Evolutionary conservation across 2,888 invertebrate species (phyloP).

Genomic region (Trichopoda pennipes): DNA sequence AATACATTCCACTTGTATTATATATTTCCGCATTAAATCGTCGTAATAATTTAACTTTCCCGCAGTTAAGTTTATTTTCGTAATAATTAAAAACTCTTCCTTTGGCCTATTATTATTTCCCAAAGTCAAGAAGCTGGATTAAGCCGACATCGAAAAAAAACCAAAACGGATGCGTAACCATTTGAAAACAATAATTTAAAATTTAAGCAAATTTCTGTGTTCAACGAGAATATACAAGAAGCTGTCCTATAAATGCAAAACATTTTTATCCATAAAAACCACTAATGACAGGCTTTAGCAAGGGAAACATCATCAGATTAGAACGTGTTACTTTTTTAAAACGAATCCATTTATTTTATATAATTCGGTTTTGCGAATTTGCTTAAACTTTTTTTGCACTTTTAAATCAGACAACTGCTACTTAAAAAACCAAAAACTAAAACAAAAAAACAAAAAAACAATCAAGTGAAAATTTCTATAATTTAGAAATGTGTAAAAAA

Average conservation of each 20-base stretch:
- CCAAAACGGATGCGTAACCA: constrained; percentile 66
- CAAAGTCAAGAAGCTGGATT: constrained; percentile 1
- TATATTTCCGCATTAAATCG: not conserved
- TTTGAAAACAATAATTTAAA: constrained; percentile 66
- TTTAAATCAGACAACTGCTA: constrained; percentile 49
- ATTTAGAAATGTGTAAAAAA: constrained; percentile 73
- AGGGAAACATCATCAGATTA: constrained; percentile 65
- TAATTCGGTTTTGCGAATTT: not conserved
- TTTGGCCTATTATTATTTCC: not conserved
- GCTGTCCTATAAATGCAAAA: constrained; percentile 40
- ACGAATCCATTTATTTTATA: constrained; percentile 65
- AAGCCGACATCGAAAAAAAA: not conserved
- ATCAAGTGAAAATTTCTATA: constrained; percentile 75
- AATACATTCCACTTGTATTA: no score
- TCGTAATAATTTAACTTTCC: constrained; percentile 32
- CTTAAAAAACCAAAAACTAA: no score
- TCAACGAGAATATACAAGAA: constrained; percentile 19
- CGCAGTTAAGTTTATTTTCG: constrained; percentile 13
- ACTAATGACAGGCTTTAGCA: constrained; percentile 69
- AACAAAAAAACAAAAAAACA: constrained; percentile 1
- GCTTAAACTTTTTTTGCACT: not conserved
- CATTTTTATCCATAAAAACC: constrained; percentile 66
- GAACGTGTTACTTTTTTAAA: constrained; percentile 72
- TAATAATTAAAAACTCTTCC: constrained; percentile 43
- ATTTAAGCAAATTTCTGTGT: constrained; percentile 42